Conservation (phyloP, 2,797 vertebrate species). For the Pseudomugil gertrudae region DNA sequence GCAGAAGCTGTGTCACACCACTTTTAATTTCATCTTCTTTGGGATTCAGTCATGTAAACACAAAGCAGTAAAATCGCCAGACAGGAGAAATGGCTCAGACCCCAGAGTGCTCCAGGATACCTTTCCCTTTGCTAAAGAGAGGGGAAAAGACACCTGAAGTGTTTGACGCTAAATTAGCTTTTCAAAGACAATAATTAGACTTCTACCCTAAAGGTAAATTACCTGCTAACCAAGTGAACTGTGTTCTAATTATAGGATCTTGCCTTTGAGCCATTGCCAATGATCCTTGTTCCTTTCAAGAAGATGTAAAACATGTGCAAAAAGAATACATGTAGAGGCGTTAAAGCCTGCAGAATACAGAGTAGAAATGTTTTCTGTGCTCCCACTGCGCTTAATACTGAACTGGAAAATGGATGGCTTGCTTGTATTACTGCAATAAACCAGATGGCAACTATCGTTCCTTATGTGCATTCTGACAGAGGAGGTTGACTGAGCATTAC, state of each 20-base stretch:
- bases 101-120: constrained; percentile 74
- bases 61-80: constrained; percentile 47
- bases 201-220: constrained; percentile 86
- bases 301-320: constrained; percentile 81
- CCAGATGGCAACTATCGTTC: constrained; percentile 61
- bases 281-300: constrained; percentile 69
- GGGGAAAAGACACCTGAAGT: constrained; percentile 85
- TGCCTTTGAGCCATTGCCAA: constrained; percentile 78
- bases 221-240: constrained; percentile 87
- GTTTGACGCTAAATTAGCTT: constrained; percentile 86
- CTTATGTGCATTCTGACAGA: constrained; percentile 60
- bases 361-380: constrained; percentile 54
- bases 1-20: constrained; percentile 4
- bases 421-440: constrained; percentile 61
- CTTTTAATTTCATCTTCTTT: constrained; percentile 52
- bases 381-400: constrained; percentile 38
- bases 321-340: constrained; percentile 66
- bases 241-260: constrained; percentile 86
- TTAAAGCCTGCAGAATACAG: constrained; percentile 65
- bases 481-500: constrained; percentile 66
- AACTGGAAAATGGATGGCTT: constrained; percentile 54
- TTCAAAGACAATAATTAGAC: constrained; percentile 89
- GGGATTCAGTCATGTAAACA: constrained; percentile 68
- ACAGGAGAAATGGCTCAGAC: constrained; percentile 52
- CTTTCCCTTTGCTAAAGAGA: constrained; percentile 77